Evolutionary conservation across 2,888 invertebrate genomes (phyloP).

Genomic region (Sceliomorpha sp.): DNA sequence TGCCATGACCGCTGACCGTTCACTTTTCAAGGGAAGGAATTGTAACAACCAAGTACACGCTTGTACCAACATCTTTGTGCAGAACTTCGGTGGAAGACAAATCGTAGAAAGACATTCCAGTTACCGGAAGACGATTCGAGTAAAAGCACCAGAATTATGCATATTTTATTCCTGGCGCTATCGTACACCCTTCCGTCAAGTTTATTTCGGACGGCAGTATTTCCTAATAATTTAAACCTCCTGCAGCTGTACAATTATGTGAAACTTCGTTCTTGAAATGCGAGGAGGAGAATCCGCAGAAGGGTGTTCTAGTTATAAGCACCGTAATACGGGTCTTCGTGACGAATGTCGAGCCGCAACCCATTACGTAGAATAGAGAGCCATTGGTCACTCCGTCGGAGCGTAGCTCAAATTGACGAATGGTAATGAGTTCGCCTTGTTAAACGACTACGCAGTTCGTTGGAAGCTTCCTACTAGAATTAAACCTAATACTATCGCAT

Average conservation of each 20-base stretch:
- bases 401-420: slow-evolving; percentile 80
- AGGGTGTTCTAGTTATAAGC: slow-evolving; percentile 71
- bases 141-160: no score
- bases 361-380: slow-evolving; percentile 79
- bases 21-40: background rate
- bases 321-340: slow-evolving; percentile 68
- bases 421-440: slow-evolving; percentile 80
- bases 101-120: no score
- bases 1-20: slow-evolving; percentile 41
- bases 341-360: slow-evolving; percentile 78
- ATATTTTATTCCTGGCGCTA: slow-evolving; percentile 3
- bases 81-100: no score
- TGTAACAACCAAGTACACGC: background rate
- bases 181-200: no score
- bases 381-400: slow-evolving; percentile 79
- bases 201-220: no score
- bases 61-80: background rate
- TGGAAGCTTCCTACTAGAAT: slow-evolving; percentile 61
- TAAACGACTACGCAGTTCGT: slow-evolving; percentile 73
- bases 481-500: slow-evolving; percentile 59
- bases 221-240: no score
- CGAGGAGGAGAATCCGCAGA: slow-evolving; percentile 43
- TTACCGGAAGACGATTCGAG: no score
- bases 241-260: slow-evolving; percentile 11
- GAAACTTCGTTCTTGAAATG: slow-evolving; percentile 8